phyloP scores from a whole-genome alignment of 2,797 vertebrate species.

The Ambastaia sidthimunki region DNA sequence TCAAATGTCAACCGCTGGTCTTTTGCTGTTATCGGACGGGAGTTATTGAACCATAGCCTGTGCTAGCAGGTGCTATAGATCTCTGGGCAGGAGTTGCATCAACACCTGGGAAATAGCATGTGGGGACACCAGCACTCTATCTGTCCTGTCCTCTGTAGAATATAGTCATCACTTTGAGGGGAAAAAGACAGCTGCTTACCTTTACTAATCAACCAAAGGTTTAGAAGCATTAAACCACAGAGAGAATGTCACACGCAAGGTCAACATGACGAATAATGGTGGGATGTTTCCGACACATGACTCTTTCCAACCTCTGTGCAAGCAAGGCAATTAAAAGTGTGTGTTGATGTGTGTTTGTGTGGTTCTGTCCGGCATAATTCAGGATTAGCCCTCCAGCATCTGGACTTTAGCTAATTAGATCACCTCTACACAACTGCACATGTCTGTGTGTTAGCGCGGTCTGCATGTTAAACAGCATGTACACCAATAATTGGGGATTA shows the following conservation, averaged over 20 bases:
- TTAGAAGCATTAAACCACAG: constrained; percentile 21
- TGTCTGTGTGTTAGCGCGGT: constrained; percentile 11
- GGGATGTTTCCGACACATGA: constrained; percentile 36
- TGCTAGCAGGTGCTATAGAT: constrained; percentile 54
- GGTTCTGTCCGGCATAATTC: constrained; percentile 39
- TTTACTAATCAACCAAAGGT: constrained; percentile 28
- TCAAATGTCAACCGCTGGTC: constrained; percentile 63
- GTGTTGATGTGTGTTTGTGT: constrained; percentile 5
- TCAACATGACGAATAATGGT: constrained; percentile 11
- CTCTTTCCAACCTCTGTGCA: constrained; percentile 9
- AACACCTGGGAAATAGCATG: constrained; percentile 56
- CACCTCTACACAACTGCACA: constrained; percentile 60
- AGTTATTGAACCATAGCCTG: constrained; percentile 58
- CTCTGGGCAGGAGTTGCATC: constrained; percentile 38
- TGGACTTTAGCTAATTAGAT: constrained; percentile 79
- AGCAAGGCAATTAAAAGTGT: constrained; percentile 22
- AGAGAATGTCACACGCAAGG: constrained; percentile 39
- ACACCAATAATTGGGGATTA: constrained; percentile 78
- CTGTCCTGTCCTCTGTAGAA: constrained; percentile 31
- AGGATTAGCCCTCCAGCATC: constrained; percentile 78
- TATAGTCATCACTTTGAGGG: constrained; percentile 23
- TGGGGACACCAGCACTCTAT: constrained; percentile 35
- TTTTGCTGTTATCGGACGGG: constrained; percentile 59
- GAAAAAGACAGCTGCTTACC: neutral
- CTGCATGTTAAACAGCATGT: constrained; percentile 65